These are phyloP conservation scores for Eupithecia centaureata DNA, from an alignment of 2,888 invertebrate species.

Conservation along the genomic window DNA sequence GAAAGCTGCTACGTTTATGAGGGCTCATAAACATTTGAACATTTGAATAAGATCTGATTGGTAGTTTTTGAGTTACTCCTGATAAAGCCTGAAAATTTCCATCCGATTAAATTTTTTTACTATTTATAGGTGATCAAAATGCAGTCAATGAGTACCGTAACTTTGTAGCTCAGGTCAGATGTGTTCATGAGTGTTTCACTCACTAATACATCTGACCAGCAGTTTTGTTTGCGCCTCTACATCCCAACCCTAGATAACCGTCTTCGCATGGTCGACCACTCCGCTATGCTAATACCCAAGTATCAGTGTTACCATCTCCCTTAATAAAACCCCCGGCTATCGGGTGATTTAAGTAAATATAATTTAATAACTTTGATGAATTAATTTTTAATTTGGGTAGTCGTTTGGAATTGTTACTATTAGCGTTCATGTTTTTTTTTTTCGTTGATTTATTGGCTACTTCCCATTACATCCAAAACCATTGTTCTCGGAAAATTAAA, in stretches of 20 bases:
- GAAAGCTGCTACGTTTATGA: too few species aligned
- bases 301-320: slow-evolving; percentile 59
- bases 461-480: background rate
- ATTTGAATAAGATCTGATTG: too few species aligned
- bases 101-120: too few species aligned
- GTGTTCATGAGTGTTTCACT: too few species aligned
- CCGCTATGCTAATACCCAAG: slow-evolving; percentile 62
- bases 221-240: slow-evolving; percentile 21
- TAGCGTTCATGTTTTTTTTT: background rate
- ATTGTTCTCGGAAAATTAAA: too few species aligned
- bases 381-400: slow-evolving; percentile 13
- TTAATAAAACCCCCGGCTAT: slow-evolving; percentile 30
- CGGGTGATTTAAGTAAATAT: slow-evolving; percentile 12
- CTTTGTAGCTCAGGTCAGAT: too few species aligned
- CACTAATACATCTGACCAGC: background rate
- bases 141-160: background rate
- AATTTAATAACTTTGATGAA: slow-evolving; percentile 6
- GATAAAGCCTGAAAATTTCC: too few species aligned
- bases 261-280: slow-evolving; percentile 62
- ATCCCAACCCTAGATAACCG: slow-evolving; percentile 27
- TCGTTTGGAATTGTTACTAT: background rate
- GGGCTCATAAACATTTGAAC: too few species aligned
- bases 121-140: background rate
- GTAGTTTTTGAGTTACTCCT: too few species aligned
- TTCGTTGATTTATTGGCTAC: background rate